phyloP scores from a whole-genome alignment of 1,140 invertebrate genomes.

The Choristoneura fumiferana region DNA sequence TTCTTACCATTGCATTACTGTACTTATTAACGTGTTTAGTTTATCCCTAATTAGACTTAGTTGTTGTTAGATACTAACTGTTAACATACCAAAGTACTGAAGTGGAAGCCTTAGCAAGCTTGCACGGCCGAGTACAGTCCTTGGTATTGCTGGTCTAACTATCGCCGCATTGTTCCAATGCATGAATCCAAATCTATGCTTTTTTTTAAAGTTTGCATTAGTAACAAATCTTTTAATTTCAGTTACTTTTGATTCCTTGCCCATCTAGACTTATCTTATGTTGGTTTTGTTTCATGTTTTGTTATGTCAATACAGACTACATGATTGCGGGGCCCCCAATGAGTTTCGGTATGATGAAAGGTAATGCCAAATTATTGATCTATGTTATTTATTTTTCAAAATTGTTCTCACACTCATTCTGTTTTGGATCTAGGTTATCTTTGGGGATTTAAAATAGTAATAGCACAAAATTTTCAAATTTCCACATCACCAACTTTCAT shows the following conservation, averaged over 20 bases:
- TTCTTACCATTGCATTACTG: conserved; percentile 22
- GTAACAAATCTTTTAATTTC: conserved; percentile 53
- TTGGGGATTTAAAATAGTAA: conserved; percentile 56
- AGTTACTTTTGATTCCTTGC: conserved; percentile 56
- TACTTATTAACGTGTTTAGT: conserved; percentile 38
- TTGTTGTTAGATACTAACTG: conserved; percentile 71
- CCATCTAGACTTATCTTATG: conserved; percentile 64
- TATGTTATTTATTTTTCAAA: conserved; percentile 63
- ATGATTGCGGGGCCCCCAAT: conserved; percentile 85
- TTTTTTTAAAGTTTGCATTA: conserved; percentile 64
- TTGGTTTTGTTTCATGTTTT: conserved; percentile 82
- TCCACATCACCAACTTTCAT: conserved; percentile 43
- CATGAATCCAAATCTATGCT: conserved; percentile 67
- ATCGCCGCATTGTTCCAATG: conserved; percentile 47
- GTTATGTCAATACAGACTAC: conserved; percentile 83
- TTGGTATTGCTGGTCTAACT: conserved; percentile 66
- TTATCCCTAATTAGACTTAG: conserved; percentile 6
- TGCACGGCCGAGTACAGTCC: conserved; percentile 50
- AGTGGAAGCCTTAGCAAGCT: conserved; percentile 56
- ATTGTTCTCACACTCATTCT: conserved; percentile 52
- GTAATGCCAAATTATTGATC: conserved; percentile 77
- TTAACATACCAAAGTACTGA: conserved; percentile 53
- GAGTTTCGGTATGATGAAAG: conserved; percentile 89
- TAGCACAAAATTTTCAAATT: conserved; percentile 50
- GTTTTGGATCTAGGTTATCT: conserved; percentile 60